These are phyloP conservation scores for Folsomia candida DNA, from an alignment of 2,888 invertebrate genomes.

Conservation along the genomic window DNA sequence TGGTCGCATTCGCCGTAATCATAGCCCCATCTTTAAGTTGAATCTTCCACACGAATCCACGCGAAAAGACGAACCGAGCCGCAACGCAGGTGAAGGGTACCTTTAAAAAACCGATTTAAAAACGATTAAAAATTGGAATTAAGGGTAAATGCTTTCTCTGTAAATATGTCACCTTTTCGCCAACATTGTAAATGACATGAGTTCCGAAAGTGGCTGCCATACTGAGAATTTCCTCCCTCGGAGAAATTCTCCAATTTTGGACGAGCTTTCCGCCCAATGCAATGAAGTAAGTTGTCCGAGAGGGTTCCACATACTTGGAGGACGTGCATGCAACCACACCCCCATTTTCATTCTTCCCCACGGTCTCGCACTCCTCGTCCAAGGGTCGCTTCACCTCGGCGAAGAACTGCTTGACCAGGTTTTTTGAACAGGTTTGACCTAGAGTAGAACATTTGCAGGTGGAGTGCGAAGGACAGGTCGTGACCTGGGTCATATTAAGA, in stretches of 20 bases:
- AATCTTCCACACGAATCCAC: slow-evolving; percentile 36
- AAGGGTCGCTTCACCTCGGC: slow-evolving; percentile 23
- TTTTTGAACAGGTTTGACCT: slow-evolving; percentile 31
- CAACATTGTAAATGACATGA: slow-evolving; percentile 29
- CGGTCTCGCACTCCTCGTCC: slow-evolving; percentile 21
- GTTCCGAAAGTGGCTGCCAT: slow-evolving; percentile 2
- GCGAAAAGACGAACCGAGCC: slow-evolving; percentile 30
- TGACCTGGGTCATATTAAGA: slow-evolving; percentile 18
- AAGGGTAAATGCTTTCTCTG: no score
- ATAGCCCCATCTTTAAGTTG: slow-evolving; percentile 32
- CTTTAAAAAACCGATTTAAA: no score
- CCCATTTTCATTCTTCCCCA: slow-evolving; percentile 28
- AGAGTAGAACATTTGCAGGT: slow-evolving; percentile 27
- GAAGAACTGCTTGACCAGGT: slow-evolving; percentile 26
- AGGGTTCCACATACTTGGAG: slow-evolving; percentile 24
- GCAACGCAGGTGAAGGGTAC: slow-evolving; percentile 30
- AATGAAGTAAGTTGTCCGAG: slow-evolving; percentile 28
- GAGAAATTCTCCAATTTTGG: slow-evolving; percentile 28
- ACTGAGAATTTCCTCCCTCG: slow-evolving; percentile 21
- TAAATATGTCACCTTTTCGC: no score
- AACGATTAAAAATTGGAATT: no score
- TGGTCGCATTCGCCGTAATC: slow-evolving; percentile 23
- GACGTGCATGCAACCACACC: slow-evolving; percentile 33
- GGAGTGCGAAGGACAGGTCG: slow-evolving; percentile 22
- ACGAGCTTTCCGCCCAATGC: slow-evolving; percentile 27